A percentile compares a stretch with the other conserved stretches of the same genome.
Evolutionary conservation across 2,888 invertebrate species (phyloP).

Genomic region (Clitarchus hookeri): DNA sequence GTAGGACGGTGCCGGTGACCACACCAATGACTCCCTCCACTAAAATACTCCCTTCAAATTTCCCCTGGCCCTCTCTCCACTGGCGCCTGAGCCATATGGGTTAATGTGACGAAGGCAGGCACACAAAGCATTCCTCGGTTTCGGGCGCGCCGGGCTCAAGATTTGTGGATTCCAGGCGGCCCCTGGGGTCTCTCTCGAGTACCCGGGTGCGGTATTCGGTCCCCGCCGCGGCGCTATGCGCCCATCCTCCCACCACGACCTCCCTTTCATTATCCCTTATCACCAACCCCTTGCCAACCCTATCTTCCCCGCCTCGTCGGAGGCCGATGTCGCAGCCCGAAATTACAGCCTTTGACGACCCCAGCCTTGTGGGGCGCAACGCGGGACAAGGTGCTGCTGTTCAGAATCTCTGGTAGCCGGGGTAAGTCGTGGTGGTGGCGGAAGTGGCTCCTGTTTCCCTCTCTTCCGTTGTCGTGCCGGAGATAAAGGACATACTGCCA

Average conservation of each 20-base stretch:
- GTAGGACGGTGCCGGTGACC: neutral
- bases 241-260: neutral
- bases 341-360: slow-evolving; percentile 14
- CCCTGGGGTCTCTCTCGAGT: neutral
- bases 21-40: neutral
- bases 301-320: too few relatives aligned
- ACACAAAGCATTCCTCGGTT: neutral
- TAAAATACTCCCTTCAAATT: neutral
- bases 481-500: too few relatives aligned
- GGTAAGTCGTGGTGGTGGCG: too few relatives aligned
- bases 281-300: neutral
- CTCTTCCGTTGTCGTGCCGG: too few relatives aligned
- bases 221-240: neutral
- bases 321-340: slow-evolving; percentile 5
- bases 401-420: too few relatives aligned
- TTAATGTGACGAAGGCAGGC: neutral
- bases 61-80: neutral
- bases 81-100: neutral
- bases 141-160: neutral
- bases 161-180: slow-evolving; percentile 11
- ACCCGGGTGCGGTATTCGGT: neutral
- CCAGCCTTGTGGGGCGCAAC: neutral
- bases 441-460: too few relatives aligned
- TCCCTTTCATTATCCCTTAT: neutral
- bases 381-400: neutral